Evolutionary conservation across 2,797 vertebrate species (phyloP).

Genomic region (Enteromius fasciolatus): DNA sequence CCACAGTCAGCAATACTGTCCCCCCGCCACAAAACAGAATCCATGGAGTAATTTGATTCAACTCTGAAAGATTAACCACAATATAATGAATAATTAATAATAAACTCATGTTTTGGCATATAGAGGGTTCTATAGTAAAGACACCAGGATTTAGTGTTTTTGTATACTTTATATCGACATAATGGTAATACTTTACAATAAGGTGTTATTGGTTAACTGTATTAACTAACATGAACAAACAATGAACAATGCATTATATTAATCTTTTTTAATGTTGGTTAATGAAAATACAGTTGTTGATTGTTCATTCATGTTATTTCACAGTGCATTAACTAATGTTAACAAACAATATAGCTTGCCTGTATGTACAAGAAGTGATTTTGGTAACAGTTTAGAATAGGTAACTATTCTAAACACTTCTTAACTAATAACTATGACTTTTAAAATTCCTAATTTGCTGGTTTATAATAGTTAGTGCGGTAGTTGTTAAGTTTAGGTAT

Average conservation of each 20-base stretch:
- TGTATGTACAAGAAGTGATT: background rate
- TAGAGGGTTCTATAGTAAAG: background rate
- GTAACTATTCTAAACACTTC: background rate
- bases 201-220: too few species aligned
- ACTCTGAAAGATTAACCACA: background rate
- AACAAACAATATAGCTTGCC: background rate
- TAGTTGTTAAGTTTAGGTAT: too few species aligned
- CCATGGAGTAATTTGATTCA: background rate
- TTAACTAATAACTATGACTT: background rate
- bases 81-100: background rate
- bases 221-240: too few species aligned
- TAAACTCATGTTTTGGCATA: background rate
- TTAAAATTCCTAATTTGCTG: too few species aligned
- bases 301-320: too few species aligned
- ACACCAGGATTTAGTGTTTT: background rate
- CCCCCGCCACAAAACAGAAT: conserved; percentile 21
- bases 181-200: too few species aligned
- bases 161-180: background rate
- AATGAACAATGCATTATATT: too few species aligned
- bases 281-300: too few species aligned
- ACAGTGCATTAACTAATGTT: too few species aligned
- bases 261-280: too few species aligned
- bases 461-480: too few species aligned
- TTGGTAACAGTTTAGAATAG: background rate
- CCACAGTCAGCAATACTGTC: conserved; percentile 8